phyloP scores from a whole-genome alignment of 2,888 invertebrate species.

The Cactoblastis cactorum region DNA sequence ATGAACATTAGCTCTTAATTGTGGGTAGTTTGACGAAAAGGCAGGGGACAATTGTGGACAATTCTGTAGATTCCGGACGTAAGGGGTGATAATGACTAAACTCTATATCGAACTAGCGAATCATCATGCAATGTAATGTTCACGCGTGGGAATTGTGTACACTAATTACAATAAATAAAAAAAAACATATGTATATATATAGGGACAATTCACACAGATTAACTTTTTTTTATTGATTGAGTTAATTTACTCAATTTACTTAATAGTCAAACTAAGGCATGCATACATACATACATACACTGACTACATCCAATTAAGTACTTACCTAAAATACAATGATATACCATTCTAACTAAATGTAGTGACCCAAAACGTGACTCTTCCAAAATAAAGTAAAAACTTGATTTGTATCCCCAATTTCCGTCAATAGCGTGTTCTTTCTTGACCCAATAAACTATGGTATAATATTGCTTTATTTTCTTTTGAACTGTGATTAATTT shows the following conservation, averaged over 20 bases:
- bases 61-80: constrained; percentile 28
- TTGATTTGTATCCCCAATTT: constrained; percentile 24
- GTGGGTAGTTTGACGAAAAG: constrained; percentile 31
- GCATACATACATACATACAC: too few species aligned
- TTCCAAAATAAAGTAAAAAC: constrained; percentile 5
- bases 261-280: too few species aligned
- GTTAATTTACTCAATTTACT: too few species aligned
- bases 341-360: constrained; percentile 1
- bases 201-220: too few species aligned
- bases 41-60: constrained; percentile 22
- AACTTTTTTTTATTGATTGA: too few species aligned
- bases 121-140: constrained; percentile 39
- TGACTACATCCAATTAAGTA: too few species aligned
- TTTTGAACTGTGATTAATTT: constrained; percentile 68
- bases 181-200: too few species aligned
- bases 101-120: constrained; percentile 50
- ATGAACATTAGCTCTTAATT: constrained; percentile 50
- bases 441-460: constrained; percentile 44
- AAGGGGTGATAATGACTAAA: constrained; percentile 43
- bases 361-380: not conserved
- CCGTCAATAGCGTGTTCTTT: constrained; percentile 38
- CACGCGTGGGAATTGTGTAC: constrained; percentile 34
- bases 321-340: not conserved
- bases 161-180: not conserved
- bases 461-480: constrained; percentile 31